phyloP scores from a whole-genome alignment of 2,797 vertebrate genomes.

The Sciurus vulgaris region DNA sequence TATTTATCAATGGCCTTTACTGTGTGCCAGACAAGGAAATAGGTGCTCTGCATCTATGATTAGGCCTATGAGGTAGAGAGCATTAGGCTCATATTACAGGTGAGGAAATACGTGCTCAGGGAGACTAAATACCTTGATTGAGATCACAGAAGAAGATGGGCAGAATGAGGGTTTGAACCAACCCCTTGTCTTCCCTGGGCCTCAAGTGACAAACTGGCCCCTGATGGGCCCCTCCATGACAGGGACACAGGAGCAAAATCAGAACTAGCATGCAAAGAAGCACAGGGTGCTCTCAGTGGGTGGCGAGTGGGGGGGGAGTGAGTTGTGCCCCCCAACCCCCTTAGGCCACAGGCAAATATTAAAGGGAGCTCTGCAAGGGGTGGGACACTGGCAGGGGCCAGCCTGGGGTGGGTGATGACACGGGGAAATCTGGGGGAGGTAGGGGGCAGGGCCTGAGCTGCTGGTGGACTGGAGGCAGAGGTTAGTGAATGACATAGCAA shows the following conservation, averaged over 20 bases:
- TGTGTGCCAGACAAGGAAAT: background rate
- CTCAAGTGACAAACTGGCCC: background rate
- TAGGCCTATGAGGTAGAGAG: background rate
- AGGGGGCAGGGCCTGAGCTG: background rate
- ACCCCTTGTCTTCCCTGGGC: too few relatives aligned
- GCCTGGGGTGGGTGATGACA: background rate
- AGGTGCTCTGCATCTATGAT: background rate
- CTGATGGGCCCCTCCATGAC: background rate
- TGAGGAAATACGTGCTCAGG: background rate
- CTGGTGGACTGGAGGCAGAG: background rate
- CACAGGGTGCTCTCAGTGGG: background rate
- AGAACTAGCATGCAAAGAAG: background rate
- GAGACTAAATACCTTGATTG: background rate
- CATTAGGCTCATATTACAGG: background rate
- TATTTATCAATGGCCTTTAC: conserved; percentile 38
- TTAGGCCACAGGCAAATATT: background rate
- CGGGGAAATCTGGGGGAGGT: background rate
- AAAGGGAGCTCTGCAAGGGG: background rate
- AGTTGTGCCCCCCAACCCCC: background rate
- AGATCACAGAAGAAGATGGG: background rate
- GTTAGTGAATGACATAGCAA: background rate
- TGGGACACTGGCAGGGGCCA: background rate
- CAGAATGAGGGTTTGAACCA: background rate
- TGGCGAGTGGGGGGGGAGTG: background rate
- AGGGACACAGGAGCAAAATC: background rate